phyloP scores from a whole-genome alignment of 2,888 invertebrate genomes.

The Laspeyria flexula region DNA sequence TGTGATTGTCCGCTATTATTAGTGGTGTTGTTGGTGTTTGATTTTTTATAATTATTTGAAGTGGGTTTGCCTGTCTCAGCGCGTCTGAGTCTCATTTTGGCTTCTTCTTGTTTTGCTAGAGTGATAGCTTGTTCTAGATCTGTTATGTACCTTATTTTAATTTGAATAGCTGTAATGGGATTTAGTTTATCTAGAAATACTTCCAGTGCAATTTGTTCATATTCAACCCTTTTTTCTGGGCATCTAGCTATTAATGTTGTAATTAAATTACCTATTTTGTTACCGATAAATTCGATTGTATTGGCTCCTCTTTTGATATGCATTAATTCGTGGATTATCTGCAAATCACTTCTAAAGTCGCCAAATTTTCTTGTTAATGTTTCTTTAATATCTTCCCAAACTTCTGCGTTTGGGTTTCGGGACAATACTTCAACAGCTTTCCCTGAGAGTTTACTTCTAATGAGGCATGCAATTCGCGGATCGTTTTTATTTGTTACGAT shows the following conservation, averaged over 20 bases:
- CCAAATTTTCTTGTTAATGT: slow-evolving; percentile 25
- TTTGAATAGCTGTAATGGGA: slow-evolving; percentile 29
- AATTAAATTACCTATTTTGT: slow-evolving; percentile 21
- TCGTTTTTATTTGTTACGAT: no score
- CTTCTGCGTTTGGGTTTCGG: not conserved
- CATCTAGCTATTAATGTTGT: not conserved
- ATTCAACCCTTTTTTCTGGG: slow-evolving; percentile 12
- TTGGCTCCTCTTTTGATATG: slow-evolving; percentile 12
- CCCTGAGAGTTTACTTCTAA: slow-evolving; percentile 35
- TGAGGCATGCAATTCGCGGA: slow-evolving; percentile 24
- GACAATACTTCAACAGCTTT: slow-evolving; percentile 15
- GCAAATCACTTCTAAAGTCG: slow-evolving; percentile 29
- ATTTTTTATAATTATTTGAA: no score
- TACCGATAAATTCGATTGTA: slow-evolving; percentile 9
- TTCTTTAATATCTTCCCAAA: slow-evolving; percentile 24
- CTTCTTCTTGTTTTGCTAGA: slow-evolving; percentile 38
- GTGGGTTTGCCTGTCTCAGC: slow-evolving; percentile 1
- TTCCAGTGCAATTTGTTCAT: slow-evolving; percentile 35
- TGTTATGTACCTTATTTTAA: slow-evolving; percentile 21
- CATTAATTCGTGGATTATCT: slow-evolving; percentile 32
- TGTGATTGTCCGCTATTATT: no score
- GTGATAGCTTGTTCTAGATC: slow-evolving; percentile 33
- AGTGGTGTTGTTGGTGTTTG: no score
- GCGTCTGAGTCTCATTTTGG: slow-evolving; percentile 7
- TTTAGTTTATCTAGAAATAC: slow-evolving; percentile 32